A percentile compares a stretch with the other conserved stretches of the same genome.
phyloP scores from a whole-genome alignment of 92 coral and sea anemone species.

The Micromussa lordhowensis region DNA sequence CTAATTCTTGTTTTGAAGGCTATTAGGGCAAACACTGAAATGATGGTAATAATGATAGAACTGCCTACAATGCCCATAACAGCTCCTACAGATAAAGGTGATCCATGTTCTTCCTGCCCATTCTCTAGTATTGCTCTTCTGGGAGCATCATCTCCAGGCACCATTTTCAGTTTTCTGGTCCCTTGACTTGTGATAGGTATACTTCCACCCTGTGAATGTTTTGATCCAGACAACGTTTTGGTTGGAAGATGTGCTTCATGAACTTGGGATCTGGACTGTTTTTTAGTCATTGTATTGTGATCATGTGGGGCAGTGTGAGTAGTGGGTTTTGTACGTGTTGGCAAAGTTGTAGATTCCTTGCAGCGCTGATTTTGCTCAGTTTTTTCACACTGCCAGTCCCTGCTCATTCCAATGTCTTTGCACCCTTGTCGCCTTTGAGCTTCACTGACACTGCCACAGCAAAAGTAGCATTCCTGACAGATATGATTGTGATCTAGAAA shows the following conservation, averaged over 20 bases:
- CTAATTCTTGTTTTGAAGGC: background rate
- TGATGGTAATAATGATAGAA: background rate
- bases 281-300: background rate
- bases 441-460: background rate
- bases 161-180: background rate
- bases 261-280: background rate
- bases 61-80: background rate
- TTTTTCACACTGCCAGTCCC: conserved; percentile 4
- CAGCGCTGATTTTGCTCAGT: conserved; percentile 3
- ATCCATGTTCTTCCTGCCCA: background rate
- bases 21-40: background rate
- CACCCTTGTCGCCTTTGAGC: background rate
- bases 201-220: background rate
- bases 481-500: background rate
- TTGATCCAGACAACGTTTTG: background rate
- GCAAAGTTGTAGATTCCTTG: background rate
- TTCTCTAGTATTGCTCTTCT: background rate
- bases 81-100: background rate
- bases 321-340: background rate
- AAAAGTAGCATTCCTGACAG: conserved; percentile 3
- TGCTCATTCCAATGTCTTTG: background rate
- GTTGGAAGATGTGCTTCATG: background rate
- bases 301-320: background rate
- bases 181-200: background rate
- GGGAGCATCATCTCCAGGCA: background rate